Percentiles rank a stretch among this genome's conserved stretches.
Evolutionary conservation across 2,113 vertebrate genomes (phyloP).

Genomic region (Pogona vitticeps): DNA sequence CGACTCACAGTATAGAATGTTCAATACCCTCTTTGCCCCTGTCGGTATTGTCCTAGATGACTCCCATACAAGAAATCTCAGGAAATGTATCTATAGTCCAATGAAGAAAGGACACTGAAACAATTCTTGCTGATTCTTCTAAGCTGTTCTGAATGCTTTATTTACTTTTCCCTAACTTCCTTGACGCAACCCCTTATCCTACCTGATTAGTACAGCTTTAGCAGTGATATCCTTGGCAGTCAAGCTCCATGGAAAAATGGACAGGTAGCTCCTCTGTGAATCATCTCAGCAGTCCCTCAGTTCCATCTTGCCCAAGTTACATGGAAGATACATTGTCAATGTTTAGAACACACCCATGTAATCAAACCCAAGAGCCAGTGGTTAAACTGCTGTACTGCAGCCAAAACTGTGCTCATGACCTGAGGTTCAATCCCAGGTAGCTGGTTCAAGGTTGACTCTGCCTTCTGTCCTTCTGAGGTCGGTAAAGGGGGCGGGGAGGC

Average conservation of each 20-base stretch:
- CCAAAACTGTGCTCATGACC: no score
- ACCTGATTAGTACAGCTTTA: slow-evolving; percentile 48
- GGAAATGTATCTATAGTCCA: not conserved
- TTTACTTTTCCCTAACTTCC: slow-evolving; percentile 59
- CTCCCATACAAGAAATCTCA: not conserved
- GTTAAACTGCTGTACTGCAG: no score
- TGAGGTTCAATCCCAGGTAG: no score
- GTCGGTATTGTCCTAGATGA: no score
- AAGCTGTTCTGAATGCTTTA: slow-evolving; percentile 18
- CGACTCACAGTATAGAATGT: no score
- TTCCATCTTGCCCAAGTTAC: not conserved
- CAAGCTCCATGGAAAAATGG: slow-evolving; percentile 29
- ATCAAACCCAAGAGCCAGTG: no score
- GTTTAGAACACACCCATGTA: no score
- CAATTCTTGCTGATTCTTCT: not conserved
- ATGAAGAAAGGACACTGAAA: not conserved
- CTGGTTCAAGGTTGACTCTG: no score
- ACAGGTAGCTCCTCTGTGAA: slow-evolving; percentile 30
- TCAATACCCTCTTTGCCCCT: no score
- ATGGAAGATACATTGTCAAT: slow-evolving; percentile 22
- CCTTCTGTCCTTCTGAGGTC: no score
- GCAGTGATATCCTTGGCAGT: slow-evolving; percentile 55
- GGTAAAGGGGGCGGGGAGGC: no score
- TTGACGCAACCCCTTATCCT: slow-evolving; percentile 46
- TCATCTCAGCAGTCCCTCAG: not conserved